Percentiles rank a stretch among this genome's conserved stretches.
Conservation (phyloP, 2,888 invertebrate species). For the Cepaea hortensis region DNA sequence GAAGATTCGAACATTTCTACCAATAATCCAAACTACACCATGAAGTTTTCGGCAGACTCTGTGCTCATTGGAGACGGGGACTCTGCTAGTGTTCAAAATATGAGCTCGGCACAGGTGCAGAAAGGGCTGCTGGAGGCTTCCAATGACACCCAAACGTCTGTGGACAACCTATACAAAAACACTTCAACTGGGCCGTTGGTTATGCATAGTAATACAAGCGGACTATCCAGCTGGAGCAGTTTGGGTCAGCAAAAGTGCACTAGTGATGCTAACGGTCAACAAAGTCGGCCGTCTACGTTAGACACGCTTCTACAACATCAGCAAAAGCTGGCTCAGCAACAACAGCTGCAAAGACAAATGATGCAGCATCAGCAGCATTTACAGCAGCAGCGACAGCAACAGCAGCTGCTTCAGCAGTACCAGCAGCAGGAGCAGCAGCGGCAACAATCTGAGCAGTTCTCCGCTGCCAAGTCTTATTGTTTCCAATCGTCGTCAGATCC, state of each 20-base stretch:
- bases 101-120: slow-evolving; percentile 20
- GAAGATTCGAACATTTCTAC: slow-evolving; percentile 14
- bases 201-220: not conserved
- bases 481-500: slow-evolving; percentile 21
- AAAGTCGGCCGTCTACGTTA: slow-evolving; percentile 14
- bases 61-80: slow-evolving; percentile 32
- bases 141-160: slow-evolving; percentile 16
- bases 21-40: slow-evolving; percentile 25
- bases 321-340: slow-evolving; percentile 45
- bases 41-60: slow-evolving; percentile 32
- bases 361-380: slow-evolving; percentile 43
- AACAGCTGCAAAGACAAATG: slow-evolving; percentile 43
- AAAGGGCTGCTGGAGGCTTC: slow-evolving; percentile 6
- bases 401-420: slow-evolving; percentile 20
- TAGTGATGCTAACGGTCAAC: slow-evolving; percentile 9
- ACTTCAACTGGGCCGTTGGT: not conserved
- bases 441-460: slow-evolving; percentile 14
- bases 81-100: slow-evolving; percentile 24
- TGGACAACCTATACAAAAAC: slow-evolving; percentile 18
- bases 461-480: slow-evolving; percentile 6
- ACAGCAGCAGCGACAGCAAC: slow-evolving; percentile 38
- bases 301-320: slow-evolving; percentile 38
- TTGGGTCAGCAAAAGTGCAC: slow-evolving; percentile 6
- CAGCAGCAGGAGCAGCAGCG: slow-evolving; percentile 43
- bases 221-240: slow-evolving; percentile 10